Base-by-base conservation (phyloP, 2,888 invertebrate species). In the Luffia ferchaultella region DNA sequence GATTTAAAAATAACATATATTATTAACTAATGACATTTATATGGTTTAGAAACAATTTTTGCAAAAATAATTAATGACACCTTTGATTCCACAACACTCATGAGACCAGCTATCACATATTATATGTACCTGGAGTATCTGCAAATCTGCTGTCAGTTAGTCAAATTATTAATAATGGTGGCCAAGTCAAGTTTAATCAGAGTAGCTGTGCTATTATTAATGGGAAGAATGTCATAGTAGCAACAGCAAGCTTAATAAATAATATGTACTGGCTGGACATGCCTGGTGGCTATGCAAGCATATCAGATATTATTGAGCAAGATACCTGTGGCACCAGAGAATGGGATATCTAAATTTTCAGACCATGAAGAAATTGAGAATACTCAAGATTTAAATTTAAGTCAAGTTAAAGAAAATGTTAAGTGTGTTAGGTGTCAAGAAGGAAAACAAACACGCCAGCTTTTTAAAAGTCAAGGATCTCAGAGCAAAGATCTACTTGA, bases 401-500 rank as follows among this genome's bases (percentile, higher is more conserved):
- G 5, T 30, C 30, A 30, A 12, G 5, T 7, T 7, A 3, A 30
- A 1, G 15, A 15, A 7, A 48, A 43, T 40, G 18, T 12, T 16
- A 7, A 12, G 5, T 50, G 50, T 20, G 19, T 19, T 12, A 17
- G 12, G 15, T 52, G 49, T 17, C 1, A 19, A 1, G 52, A 48
- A 15, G 52, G 20, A 2, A 52, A 48, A 20, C 52, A 49, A 30
- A n/a, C 48, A 1, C 17, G 49, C 40, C 1, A 16, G 16, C 48
- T 45, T 12, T 52, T 52, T 17, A 16, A 20, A 7, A 1, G 3
- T 40, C 7, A 7, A 16, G 45, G 41, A 12, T 46, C 48, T 2
- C 17, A 52, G 42, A 52, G 62, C n/a, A 56, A 43, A 19, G 49
- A 54, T 40, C 15, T 57, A 20, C 51, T 73, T 20, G 63, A 68